Evolutionary conservation across 1,140 invertebrate genomes (phyloP).

Genomic region (Micrasema minimum): DNA sequence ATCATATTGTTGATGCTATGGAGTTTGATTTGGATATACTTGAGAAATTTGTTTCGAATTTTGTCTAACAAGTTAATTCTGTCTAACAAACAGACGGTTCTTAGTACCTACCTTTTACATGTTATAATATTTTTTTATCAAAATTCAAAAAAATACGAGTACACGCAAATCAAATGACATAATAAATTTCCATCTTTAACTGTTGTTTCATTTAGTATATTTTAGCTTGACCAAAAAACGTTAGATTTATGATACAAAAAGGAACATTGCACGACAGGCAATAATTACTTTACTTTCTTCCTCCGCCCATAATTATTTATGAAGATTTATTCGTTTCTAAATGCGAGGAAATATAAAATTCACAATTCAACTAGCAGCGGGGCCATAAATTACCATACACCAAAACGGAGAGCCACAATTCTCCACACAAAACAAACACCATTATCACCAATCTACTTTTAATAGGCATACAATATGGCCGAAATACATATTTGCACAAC

Average conservation of each 20-base stretch:
- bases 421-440: not conserved
- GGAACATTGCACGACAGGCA: constrained; percentile 15
- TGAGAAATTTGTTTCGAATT: too few species aligned
- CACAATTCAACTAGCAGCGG: not conserved
- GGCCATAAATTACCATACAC: constrained; percentile 23
- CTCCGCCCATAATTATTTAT: constrained; percentile 17
- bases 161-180: too few species aligned
- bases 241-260: constrained; percentile 14
- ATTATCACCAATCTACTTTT: constrained; percentile 43
- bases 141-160: too few species aligned
- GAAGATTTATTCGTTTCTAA: constrained; percentile 25
- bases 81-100: too few species aligned
- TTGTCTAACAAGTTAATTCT: too few species aligned
- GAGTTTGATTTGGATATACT: too few species aligned
- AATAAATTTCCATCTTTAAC: too few species aligned
- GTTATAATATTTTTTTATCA: too few species aligned
- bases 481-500: constrained; percentile 37
- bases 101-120: too few species aligned
- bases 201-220: not conserved
- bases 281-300: constrained; percentile 21
- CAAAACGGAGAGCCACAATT: constrained; percentile 1
- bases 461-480: constrained; percentile 37
- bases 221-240: not conserved
- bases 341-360: constrained; percentile 8
- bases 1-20: too few species aligned